phyloP scores from a whole-genome alignment of 2,888 invertebrate species.

The Ophioninae sp. region DNA sequence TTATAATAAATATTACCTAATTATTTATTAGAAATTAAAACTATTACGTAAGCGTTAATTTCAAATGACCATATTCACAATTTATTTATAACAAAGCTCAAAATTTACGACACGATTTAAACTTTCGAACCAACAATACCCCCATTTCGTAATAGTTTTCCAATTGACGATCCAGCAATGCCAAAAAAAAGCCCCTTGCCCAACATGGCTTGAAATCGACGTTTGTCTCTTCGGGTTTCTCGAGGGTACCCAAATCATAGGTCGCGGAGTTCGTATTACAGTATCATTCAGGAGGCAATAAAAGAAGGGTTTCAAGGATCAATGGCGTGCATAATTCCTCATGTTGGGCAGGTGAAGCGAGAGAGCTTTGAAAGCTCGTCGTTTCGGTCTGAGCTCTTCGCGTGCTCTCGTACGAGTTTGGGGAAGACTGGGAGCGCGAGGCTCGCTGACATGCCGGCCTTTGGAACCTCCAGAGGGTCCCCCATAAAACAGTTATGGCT shows the following conservation, averaged over 20 bases:
- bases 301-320: conserved; percentile 70
- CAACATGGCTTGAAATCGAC: background rate
- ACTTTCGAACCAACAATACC: no score
- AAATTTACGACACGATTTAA: no score
- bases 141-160: background rate
- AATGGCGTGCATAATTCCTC: conserved; percentile 56
- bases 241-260: conserved; percentile 63
- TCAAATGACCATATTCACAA: no score
- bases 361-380: conserved; percentile 43
- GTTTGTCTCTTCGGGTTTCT: conserved; percentile 63
- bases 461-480: conserved; percentile 61
- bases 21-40: no score
- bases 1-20: no score
- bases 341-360: conserved; percentile 27
- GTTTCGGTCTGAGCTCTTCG: conserved; percentile 22
- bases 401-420: conserved; percentile 31
- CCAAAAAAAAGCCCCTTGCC: background rate
- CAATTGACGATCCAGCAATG: background rate
- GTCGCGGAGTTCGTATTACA: conserved; percentile 63
- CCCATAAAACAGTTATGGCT: conserved; percentile 77
- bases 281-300: conserved; percentile 67
- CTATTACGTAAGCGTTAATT: no score
- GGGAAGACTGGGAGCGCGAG: conserved; percentile 48
- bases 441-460: conserved; percentile 60
- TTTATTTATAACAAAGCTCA: no score